phyloP scores from a whole-genome alignment of 2,888 invertebrate genomes.

The Dichetophora obliterata region DNA sequence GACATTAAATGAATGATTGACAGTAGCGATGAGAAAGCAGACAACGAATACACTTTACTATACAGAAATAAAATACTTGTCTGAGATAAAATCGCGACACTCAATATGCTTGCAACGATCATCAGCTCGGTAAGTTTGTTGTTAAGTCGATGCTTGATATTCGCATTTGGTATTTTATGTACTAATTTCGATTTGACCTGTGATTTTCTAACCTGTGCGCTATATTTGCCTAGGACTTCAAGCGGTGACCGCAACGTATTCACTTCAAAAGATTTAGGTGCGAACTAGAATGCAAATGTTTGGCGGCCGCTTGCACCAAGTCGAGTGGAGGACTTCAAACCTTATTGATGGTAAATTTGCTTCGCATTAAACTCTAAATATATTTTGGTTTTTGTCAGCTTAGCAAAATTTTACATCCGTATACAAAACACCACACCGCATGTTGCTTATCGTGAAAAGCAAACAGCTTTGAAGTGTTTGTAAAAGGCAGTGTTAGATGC shows the following conservation, averaged over 20 bases:
- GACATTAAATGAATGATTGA: constrained; percentile 65
- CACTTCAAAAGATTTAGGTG: no score
- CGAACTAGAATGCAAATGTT: no score
- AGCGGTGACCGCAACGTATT: no score
- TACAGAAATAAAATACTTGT: background rate
- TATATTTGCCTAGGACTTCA: background rate
- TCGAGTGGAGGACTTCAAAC: background rate
- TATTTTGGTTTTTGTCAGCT: background rate
- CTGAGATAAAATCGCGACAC: constrained; percentile 7
- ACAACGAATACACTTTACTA: constrained; percentile 24
- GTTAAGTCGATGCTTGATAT: background rate
- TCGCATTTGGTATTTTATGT: background rate
- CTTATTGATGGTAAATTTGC: background rate
- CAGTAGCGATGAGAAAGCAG: constrained; percentile 40
- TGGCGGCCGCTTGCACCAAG: background rate
- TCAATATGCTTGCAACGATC: background rate
- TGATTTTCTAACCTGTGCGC: background rate
- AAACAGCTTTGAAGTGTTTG: constrained; percentile 31
- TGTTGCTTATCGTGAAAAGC: constrained; percentile 17
- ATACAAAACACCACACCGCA: constrained; percentile 1
- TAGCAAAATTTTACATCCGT: constrained; percentile 32
- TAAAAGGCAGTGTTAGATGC: background rate
- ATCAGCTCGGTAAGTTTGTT: background rate
- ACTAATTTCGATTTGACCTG: background rate
- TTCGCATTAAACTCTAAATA: background rate